phyloP scores from a whole-genome alignment of 1,140 invertebrate species.

The Trichomalopsis sarcophagae region DNA sequence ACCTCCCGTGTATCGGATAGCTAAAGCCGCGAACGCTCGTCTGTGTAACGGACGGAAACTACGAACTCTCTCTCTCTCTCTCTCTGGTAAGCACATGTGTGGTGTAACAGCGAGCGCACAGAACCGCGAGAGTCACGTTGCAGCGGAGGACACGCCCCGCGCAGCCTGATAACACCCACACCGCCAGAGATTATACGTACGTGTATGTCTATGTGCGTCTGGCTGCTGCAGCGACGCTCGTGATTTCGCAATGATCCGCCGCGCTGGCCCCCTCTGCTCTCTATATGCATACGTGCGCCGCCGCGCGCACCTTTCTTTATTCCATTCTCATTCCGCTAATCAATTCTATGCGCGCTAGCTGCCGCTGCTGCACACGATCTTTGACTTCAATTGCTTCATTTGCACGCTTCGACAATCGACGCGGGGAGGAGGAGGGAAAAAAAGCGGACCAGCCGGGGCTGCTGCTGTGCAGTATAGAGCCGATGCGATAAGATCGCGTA shows the following conservation, averaged over 20 bases:
- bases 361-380: neutral
- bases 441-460: neutral
- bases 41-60: slow-evolving; percentile 28
- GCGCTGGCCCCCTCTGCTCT: neutral
- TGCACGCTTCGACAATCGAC: slow-evolving; percentile 23
- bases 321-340: slow-evolving; percentile 46
- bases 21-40: neutral
- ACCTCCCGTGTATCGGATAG: slow-evolving; percentile 50
- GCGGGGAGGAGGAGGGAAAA: neutral
- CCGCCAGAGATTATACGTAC: slow-evolving; percentile 13
- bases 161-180: slow-evolving; percentile 52
- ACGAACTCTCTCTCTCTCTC: neutral
- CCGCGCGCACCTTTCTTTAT: slow-evolving; percentile 32
- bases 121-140: neutral
- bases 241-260: slow-evolving; percentile 37
- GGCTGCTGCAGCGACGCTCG: neutral
- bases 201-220: neutral
- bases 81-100: slow-evolving; percentile 20
- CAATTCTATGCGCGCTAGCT: slow-evolving; percentile 23
- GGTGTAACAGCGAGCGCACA: slow-evolving; percentile 28
- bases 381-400: slow-evolving; percentile 48
- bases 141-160: slow-evolving; percentile 42
- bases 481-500: slow-evolving; percentile 15
- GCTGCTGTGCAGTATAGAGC: too few relatives aligned
- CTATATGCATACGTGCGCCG: neutral